Base-by-base conservation (phyloP, 2,888 invertebrate genomes). In the Linyphia triangularis region DNA sequence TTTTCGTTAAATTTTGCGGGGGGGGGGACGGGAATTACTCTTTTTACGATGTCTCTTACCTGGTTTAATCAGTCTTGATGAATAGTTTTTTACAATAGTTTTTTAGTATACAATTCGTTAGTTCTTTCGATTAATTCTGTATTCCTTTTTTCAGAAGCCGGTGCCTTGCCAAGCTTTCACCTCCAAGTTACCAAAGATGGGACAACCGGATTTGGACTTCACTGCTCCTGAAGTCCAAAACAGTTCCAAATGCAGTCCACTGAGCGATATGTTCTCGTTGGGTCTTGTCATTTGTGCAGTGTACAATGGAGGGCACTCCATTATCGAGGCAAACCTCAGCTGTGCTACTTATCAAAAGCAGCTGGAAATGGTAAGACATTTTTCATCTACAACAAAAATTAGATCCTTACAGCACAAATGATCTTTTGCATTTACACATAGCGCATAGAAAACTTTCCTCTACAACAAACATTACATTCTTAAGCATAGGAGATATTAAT, bases 241-340 rank as follows among this genome's bases (percentile, higher is more conserved):
- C 30, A 95, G 95, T 91, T 96, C 96, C 30, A 94, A 95, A 72
- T 96, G 96, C 93, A 97, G 96, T 92, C 96, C 96, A 79, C 94
- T 96, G 65, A 98, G 98, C 91, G 99, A 99, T 93, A 98, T 99
- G 96, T 99, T 96, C 93, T 98, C 98, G 0, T 94, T 99, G 91
- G 99, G 99, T 22, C 96, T 99, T 95, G 96, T 98, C 79, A 96
- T 99, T 91, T 97, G 97, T 92, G 95, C 98, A 86, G 95, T 99
- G 85, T 99, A 97, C 94, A 98, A 98, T 94, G 95, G 95, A 90
- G 99, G 99, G 43, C 95, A 95, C 91, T 95, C 97, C 0, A 94
- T 99, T 61, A 96, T 99, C 90, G 97, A 97, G 92, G 96, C 98
- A 16, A 96, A 96, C 92, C 96, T 98, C 93, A 98, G 96, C 91